Percentiles rank a stretch among this genome's conserved stretches.
phyloP scores from a whole-genome alignment of 53 echinoderm and acorn worm genomes.

The Stichopus horrens region DNA sequence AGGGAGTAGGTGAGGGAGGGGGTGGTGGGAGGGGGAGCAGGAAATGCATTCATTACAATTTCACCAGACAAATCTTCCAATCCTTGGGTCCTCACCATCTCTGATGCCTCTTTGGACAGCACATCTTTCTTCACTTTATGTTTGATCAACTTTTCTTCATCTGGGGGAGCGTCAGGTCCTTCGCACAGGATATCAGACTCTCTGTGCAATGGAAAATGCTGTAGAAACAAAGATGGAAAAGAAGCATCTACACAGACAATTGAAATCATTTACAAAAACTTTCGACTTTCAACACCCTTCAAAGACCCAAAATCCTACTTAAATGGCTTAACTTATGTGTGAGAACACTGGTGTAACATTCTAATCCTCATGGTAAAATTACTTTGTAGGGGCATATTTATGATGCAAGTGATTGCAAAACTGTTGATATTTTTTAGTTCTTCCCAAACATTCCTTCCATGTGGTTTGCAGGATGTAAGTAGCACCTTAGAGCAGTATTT shows the following conservation, averaged over 20 bases:
- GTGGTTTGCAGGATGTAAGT: too few relatives aligned
- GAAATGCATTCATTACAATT: neutral
- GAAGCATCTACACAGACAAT: neutral
- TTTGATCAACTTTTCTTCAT: conserved; percentile 48
- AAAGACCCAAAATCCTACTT: too few relatives aligned
- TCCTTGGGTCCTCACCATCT: conserved; percentile 55
- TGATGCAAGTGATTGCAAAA: too few relatives aligned
- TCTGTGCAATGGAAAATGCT: conserved; percentile 90
- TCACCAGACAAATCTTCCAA: neutral
- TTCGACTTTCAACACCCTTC: too few relatives aligned
- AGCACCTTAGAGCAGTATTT: too few relatives aligned
- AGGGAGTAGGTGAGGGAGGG: neutral
- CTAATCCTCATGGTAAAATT: too few relatives aligned
- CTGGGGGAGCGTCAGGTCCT: conserved; percentile 77
- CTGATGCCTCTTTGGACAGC: conserved; percentile 68
- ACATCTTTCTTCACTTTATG: conserved; percentile 68
- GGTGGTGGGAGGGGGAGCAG: neutral
- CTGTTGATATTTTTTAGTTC: too few relatives aligned
- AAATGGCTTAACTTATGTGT: too few relatives aligned
- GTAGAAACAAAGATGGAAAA: neutral
- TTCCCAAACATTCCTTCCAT: too few relatives aligned
- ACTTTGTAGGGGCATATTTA: too few relatives aligned
- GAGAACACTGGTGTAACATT: too few relatives aligned
- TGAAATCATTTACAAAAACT: too few relatives aligned
- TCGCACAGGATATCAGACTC: conserved; percentile 60